These are phyloP conservation scores for Andrena trimmerana DNA, from an alignment of 2,888 invertebrate species.

Conservation along the genomic window DNA sequence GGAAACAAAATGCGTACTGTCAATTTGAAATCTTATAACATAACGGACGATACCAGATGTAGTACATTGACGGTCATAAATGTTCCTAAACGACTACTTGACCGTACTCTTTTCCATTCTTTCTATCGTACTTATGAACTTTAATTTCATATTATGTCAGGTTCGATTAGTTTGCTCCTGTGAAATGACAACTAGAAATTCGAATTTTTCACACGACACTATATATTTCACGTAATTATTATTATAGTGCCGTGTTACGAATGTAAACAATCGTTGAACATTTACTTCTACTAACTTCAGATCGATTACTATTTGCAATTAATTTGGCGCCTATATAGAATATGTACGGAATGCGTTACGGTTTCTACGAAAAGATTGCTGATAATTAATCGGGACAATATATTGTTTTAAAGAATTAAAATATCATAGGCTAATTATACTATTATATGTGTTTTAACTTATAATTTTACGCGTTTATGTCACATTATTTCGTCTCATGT, in stretches of 20 bases:
- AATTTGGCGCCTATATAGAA: slow-evolving; percentile 15
- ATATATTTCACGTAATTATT: too few relatives aligned
- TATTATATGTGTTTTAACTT: background rate
- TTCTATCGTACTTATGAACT: background rate
- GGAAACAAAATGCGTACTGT: background rate
- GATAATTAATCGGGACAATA: background rate
- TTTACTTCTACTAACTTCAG: slow-evolving; percentile 8
- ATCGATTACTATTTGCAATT: background rate
- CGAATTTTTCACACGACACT: background rate
- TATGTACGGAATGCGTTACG: background rate
- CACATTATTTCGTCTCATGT: background rate
- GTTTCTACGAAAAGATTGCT: background rate
- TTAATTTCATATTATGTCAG: background rate
- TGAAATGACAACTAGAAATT: too few relatives aligned
- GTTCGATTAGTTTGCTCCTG: background rate
- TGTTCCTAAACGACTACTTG: background rate
- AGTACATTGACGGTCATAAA: background rate
- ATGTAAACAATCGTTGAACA: too few relatives aligned
- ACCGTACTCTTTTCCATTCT: background rate
- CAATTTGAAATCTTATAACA: background rate
- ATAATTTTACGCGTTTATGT: background rate
- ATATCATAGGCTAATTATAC: background rate
- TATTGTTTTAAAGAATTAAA: background rate
- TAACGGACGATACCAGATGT: background rate
- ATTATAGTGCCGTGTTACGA: too few relatives aligned